Evolutionary conservation across 1,140 invertebrate genomes (phyloP), one percentile per base, ranked within the genome.

Genomic region (Phocides pigmalion): DNA sequence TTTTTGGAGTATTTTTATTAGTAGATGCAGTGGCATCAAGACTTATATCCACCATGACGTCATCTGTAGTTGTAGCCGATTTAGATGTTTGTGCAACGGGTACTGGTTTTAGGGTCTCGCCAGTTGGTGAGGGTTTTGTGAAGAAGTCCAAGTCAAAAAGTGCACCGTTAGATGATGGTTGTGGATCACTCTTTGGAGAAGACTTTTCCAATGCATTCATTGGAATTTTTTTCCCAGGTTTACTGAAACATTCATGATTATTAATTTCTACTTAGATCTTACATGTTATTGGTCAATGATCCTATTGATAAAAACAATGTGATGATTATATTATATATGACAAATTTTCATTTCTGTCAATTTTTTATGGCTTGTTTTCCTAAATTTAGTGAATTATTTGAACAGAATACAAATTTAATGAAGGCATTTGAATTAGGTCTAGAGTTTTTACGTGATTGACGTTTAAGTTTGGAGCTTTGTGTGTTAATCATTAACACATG

Each of bases 221-320:
- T 37, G 96, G 94, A 44, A 95, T 84, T 86, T 96, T 96, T 64
- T 94, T 94, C 16, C 92, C 76, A 64, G 90, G 81, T 76, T 94
- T 95, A 72, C 93, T 93, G 67, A 51, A 90, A 93, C 59, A 69
- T 8, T 54, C 56, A 49, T 42, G 15, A 56, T 28, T 47, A 28
- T 28, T 28, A 28, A 8, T 28, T n/a, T n/a, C n/a, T n/a, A n/a
- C n/a, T n/a, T n/a, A n/a, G n/a, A n/a, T n/a, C n/a, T n/a, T n/a
- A n/a, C n/a, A n/a, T n/a, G n/a, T n/a, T n/a, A n/a, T n/a, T n/a
- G n/a, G n/a, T n/a, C n/a, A n/a, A n/a, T n/a, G n/a, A n/a, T n/a
- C n/a, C n/a, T n/a, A n/a, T n/a, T n/a, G n/a, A n/a, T n/a, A n/a
- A n/a, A n/a, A n/a, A n/a, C n/a, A n/a, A n/a, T n/a, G n/a, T n/a